Conservation (phyloP, 2,888 invertebrate genomes). For the Oscheius sp. region DNA sequence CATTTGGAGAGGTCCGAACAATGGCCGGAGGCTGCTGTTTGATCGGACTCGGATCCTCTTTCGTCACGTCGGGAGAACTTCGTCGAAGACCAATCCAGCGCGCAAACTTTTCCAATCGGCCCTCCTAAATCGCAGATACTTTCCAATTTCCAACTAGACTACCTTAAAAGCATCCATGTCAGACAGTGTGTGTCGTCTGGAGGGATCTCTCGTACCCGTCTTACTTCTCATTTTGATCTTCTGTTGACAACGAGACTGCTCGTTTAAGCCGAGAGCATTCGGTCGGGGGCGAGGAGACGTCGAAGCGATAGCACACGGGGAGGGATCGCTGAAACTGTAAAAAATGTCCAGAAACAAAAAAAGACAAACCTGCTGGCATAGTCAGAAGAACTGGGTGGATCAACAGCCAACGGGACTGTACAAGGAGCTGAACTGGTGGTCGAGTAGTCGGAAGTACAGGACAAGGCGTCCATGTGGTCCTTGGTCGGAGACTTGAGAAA, state of each 20-base stretch:
- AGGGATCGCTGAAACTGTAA: conserved; percentile 51
- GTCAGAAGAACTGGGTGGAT: conserved; percentile 53
- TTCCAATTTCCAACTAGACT: neutral
- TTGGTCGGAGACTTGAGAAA: conserved; percentile 43
- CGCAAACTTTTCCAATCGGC: conserved; percentile 52
- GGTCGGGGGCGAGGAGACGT: conserved; percentile 43
- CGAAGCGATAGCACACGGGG: conserved; percentile 54
- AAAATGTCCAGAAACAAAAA: neutral
- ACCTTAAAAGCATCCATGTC: conserved; percentile 63
- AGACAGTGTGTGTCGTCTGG: conserved; percentile 62
- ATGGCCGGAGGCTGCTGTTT: conserved; percentile 43
- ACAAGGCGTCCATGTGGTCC: conserved; percentile 57
- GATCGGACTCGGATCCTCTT: conserved; percentile 40
- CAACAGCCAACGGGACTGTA: conserved; percentile 49
- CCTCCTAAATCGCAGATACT: conserved; percentile 44
- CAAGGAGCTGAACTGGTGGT: conserved; percentile 60
- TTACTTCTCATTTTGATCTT: conserved; percentile 63
- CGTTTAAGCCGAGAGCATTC: conserved; percentile 18
- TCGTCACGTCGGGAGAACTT: conserved; percentile 53
- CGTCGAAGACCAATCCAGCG: conserved; percentile 58
- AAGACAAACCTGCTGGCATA: conserved; percentile 52
- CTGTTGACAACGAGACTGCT: conserved; percentile 50
- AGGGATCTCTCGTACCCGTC: conserved; percentile 46
- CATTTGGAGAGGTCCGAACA: conserved; percentile 58
- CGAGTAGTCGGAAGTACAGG: conserved; percentile 64